Evolutionary conservation across 2,797 vertebrate species (phyloP), one percentile per base, ranked within the genome.

Genomic region (Sylvia borin): DNA sequence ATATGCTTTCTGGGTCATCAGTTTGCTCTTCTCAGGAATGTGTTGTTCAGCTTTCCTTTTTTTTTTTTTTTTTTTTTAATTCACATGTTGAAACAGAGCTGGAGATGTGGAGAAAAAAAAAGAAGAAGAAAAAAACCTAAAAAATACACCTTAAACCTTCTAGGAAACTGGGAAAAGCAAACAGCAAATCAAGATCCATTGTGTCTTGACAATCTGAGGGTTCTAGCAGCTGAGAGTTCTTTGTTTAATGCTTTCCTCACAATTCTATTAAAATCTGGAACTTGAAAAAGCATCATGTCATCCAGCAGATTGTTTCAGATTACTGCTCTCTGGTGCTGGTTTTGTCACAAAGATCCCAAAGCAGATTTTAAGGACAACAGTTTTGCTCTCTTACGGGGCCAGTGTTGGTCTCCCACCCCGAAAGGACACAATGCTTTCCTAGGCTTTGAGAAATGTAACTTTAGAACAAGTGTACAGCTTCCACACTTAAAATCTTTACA

Each of bases 1-100:
- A 43, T 68, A 16, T 62, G 22, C 42, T 88, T 95, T 92, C 77
- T 76, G 86, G 81, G 60, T 89, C 94, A 87, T 65, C 58, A 82
- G 64, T 91, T 92, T 91, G 55, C 18, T 79, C 64, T 78, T 73
- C 43, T 91, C 74, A 82, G 91, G 83, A 88, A 86, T 88, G 82
- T 92, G 83, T 5, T 73, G 40, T 88, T 91, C 55, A 83, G 51
- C 54, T 67, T 93, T 27, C 18, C 20, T 58, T 71, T 4, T 55
- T 38, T 15, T 14, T 71, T 4, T 55, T n/a, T 24, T 18, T 17
- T 8, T 54, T 54, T n/a, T 32, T n/a, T 4, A 32, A 48, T 48
- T 76, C n/a, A 25, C 19, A 4, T 50, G 6, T 66, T 70, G 47
- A 82, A 85, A 48, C 14, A 75, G 61, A 67, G 19, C 16, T 65